Conservation (phyloP, 2,797 vertebrate species). For the Alfaro cultratus region DNA sequence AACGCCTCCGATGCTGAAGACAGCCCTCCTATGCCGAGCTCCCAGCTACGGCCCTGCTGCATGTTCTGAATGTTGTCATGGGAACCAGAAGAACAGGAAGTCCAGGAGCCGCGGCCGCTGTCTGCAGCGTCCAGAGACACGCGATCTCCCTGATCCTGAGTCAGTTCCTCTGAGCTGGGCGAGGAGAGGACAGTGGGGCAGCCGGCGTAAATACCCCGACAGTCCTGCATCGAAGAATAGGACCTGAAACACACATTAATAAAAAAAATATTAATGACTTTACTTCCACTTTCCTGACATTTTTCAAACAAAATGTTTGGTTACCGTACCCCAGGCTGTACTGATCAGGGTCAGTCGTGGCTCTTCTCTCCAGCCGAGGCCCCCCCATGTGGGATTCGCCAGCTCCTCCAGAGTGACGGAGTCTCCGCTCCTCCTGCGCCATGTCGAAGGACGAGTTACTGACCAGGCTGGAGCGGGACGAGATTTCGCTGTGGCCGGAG, state of each 20-base stretch:
- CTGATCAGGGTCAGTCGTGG: conserved; percentile 91
- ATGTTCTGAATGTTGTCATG: conserved; percentile 99
- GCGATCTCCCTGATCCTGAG: conserved; percentile 95
- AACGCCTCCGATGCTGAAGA: conserved; percentile 66
- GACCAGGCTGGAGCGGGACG: conserved; percentile 96
- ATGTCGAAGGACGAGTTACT: conserved; percentile 98
- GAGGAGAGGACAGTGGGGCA: conserved; percentile 91
- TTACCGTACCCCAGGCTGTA: conserved; percentile 91
- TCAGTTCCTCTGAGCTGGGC: conserved; percentile 95
- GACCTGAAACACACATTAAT: conserved; percentile 74
- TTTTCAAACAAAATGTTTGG: not conserved
- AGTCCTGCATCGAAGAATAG: conserved; percentile 91
- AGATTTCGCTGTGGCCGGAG: conserved; percentile 97
- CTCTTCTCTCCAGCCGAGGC: conserved; percentile 88
- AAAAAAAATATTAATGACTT: fast-evolving
- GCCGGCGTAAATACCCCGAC: conserved; percentile 88
- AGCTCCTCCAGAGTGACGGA: conserved; percentile 89
- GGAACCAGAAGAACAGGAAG: conserved; percentile 97
- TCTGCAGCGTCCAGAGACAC: conserved; percentile 96
- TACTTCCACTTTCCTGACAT: not conserved
- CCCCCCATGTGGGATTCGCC: conserved; percentile 86
- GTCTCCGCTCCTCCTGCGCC: conserved; percentile 90
- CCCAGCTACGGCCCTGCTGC: conserved; percentile 97
- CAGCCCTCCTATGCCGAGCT: conserved; percentile 82
- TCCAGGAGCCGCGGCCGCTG: conserved; percentile 98